phyloP scores from a whole-genome alignment of 2,113 vertebrate species.

The Pagrus major region DNA sequence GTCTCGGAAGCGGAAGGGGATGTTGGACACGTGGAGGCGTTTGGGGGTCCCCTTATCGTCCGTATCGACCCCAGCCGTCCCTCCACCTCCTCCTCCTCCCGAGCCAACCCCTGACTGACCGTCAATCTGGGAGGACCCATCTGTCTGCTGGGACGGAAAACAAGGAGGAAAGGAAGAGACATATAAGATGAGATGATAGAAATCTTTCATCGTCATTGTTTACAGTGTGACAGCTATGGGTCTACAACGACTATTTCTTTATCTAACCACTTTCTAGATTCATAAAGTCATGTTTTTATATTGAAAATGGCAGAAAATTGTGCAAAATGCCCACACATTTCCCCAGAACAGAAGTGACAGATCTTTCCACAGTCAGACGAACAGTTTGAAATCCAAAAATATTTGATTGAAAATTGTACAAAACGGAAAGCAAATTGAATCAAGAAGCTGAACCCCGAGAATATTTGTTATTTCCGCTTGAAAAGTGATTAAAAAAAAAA shows the following conservation, averaged over 20 bases:
- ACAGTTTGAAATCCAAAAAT: too few relatives aligned
- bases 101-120: constrained; percentile 84
- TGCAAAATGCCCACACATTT: neutral
- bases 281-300: neutral
- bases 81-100: constrained; percentile 77
- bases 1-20: constrained; percentile 99
- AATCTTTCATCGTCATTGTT: too few relatives aligned
- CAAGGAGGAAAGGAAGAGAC: neutral
- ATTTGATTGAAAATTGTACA: neutral
- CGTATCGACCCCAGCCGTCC: constrained; percentile 83
- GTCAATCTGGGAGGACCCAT: constrained; percentile 94
- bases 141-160: constrained; percentile 88
- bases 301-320: neutral
- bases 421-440: neutral
- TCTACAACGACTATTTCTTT: neutral
- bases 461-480: neutral
- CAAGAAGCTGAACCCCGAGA: neutral
- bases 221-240: neutral
- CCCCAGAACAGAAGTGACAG: neutral
- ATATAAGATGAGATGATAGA: neutral
- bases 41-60: constrained; percentile 97
- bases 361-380: too few relatives aligned
- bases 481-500: neutral
- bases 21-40: constrained; percentile 99
- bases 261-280: neutral